These are phyloP conservation scores for Osmerus mordax DNA, from an alignment of 2,113 vertebrate genomes.

Conservation along the genomic window DNA sequence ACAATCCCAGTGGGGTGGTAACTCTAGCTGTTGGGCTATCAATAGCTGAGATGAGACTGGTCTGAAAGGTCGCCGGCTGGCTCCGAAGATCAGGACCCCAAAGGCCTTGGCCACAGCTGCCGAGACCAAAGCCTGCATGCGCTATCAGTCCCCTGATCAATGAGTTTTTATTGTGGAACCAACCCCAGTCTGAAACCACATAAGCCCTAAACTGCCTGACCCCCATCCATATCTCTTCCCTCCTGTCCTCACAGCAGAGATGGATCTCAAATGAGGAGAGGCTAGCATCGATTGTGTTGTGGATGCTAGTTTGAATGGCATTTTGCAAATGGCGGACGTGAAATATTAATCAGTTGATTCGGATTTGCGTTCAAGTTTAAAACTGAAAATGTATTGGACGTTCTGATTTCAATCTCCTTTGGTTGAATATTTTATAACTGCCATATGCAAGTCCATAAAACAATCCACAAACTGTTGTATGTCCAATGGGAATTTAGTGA, in stretches of 20 bases:
- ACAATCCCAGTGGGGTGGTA: constrained; percentile 63
- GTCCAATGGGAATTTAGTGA: too few relatives aligned
- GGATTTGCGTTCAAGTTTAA: constrained; percentile 70
- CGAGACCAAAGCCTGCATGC: constrained; percentile 56
- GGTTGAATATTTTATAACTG: constrained; percentile 53
- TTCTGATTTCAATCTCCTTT: constrained; percentile 56
- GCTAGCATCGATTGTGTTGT: constrained; percentile 71
- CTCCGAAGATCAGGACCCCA: constrained; percentile 52
- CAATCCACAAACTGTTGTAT: constrained; percentile 25
- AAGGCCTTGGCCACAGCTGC: constrained; percentile 39
- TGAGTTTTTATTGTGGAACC: constrained; percentile 61
- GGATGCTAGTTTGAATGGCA: constrained; percentile 69
- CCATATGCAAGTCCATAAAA: constrained; percentile 34
- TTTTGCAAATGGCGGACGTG: constrained; percentile 70
- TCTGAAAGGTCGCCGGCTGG: constrained; percentile 63
- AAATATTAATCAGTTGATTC: constrained; percentile 68
- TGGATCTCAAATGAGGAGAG: constrained; percentile 70
- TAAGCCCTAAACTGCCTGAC: constrained; percentile 55
- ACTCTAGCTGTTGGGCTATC: constrained; percentile 58
- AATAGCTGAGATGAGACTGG: constrained; percentile 59
- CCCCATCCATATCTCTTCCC: constrained; percentile 68
- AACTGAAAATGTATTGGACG: constrained; percentile 62
- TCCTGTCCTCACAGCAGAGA: constrained; percentile 77
- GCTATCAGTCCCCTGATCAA: constrained; percentile 64
- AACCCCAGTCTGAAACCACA: constrained; percentile 57